Percentiles rank a stretch among this genome's conserved stretches.
phyloP scores from a whole-genome alignment of 2,797 vertebrate species.

The Semaprochilodus insignis region DNA sequence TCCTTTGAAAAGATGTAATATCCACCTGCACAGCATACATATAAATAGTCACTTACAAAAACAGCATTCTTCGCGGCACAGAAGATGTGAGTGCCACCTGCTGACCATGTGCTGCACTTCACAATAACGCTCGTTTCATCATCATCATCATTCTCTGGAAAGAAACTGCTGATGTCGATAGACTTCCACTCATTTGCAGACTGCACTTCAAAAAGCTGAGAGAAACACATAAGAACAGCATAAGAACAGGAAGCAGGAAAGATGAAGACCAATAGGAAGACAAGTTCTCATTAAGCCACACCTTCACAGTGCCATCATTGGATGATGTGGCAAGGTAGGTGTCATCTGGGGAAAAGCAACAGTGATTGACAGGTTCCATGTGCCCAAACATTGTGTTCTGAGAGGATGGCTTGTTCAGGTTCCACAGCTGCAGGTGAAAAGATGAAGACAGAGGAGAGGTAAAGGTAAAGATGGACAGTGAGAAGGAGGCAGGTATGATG shows the following conservation, averaged over 20 bases:
- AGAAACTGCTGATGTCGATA: conserved; percentile 80
- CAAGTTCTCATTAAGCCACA: conserved; percentile 57
- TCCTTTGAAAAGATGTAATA: no score
- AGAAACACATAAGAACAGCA: not conserved
- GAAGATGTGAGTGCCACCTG: conserved; percentile 81
- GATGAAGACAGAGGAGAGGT: not conserved
- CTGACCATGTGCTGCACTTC: conserved; percentile 93
- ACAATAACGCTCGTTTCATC: conserved; percentile 84
- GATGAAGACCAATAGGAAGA: not conserved
- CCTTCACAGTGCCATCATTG: conserved; percentile 92
- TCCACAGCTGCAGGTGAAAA: conserved; percentile 84
- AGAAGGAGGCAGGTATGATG: not conserved
- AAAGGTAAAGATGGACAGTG: not conserved
- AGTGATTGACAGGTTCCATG: conserved; percentile 87
- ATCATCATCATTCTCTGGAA: conserved; percentile 78
- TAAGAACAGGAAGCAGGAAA: not conserved
- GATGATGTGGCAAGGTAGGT: conserved; percentile 89
- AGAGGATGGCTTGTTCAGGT: conserved; percentile 84
- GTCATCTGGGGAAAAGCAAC: conserved; percentile 94
- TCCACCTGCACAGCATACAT: not conserved
- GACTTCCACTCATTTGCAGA: conserved; percentile 88
- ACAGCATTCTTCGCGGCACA: conserved; percentile 86
- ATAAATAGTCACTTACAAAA: conserved; percentile 82
- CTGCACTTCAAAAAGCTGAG: conserved; percentile 86
- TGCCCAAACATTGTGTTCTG: conserved; percentile 96